Evolutionary conservation across 2,797 vertebrate species (phyloP), one percentile per base, ranked within the genome.

Genomic region (Myotis planiceps): DNA sequence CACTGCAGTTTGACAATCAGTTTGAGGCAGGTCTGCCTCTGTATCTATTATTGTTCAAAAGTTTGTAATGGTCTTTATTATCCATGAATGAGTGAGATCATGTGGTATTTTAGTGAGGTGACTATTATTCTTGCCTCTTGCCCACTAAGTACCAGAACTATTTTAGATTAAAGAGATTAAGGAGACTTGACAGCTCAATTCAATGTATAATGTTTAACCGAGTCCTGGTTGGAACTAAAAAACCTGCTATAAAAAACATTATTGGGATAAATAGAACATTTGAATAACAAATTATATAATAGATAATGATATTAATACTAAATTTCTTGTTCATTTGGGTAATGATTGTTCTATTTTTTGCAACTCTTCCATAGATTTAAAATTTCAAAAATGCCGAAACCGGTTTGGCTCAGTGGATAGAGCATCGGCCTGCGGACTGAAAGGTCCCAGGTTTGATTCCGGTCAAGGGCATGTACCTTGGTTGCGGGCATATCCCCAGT

Each of bases 341-440:
- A 79, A 69, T 91, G 83, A n/a, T 21, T 49, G 4, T 75, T 83
- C 15, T 86, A 25, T 58, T 93, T 55, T 92, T 92, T 89, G 6
- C 21, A 78, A 81, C 29, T 80, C 51, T 95, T 93, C 34, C 39
- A 34, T 9, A 91, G 51, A 86, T 86, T 51, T 78, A 92, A 92
- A 75, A 60, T 13, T 42, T 80, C 88, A 58, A 37, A 82, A 95
- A 92, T 88, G n/a, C n/a, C n/a, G n/a, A n/a, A n/a, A n/a, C n/a
- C n/a, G n/a, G n/a, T n/a, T n/a, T n/a, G n/a, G n/a, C n/a, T n/a
- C n/a, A n/a, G n/a, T n/a, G n/a, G n/a, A n/a, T n/a, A n/a, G n/a
- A n/a, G n/a, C n/a, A n/a, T n/a, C n/a, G n/a, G n/a, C n/a, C n/a
- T n/a, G n/a, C n/a, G n/a, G n/a, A n/a, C n/a, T n/a, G n/a, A n/a